Base-by-base conservation (phyloP, 2,888 invertebrate species). In the Campoletis raptor region DNA sequence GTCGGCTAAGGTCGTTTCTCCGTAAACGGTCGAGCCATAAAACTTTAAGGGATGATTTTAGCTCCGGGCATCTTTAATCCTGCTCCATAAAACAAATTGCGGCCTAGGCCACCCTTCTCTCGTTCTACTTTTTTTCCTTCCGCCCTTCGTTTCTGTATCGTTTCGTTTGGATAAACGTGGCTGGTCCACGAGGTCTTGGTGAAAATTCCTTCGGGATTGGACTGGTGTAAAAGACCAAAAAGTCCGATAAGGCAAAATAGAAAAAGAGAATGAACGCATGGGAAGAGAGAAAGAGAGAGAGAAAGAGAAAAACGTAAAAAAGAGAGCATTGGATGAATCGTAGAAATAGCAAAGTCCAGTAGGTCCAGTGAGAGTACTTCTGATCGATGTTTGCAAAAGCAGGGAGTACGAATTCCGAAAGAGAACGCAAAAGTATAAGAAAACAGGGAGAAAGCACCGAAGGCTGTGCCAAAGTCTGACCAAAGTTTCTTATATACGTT, bases 401-500 rank as follows among this genome's bases (percentile, higher is more conserved):
- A 54, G 76, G 61, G 76, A 72, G 72, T 74, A 9, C n/a, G 18
- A 42, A 66, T 73, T 74, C 64, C 21, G 37, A 81, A 57, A 70
- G 82, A 79, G 83, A 66, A 70, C 78, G 66, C 64, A 66, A 15
- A 74, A 81, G 67, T 74, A 36, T 69, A 74, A 57, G 67, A 61
- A 70, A 67, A 81, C 70, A 79, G 83, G 36, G 83, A 76, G 57
- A 70, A 79, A 78, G 77, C 66, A 81, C 70, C 77, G 72, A 77
- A 70, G 79, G 57, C 82, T 74, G 81, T 86, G 83, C 84, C 87
- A 80, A 81, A 86, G 83, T 87, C 81, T 85, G 82, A 78, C 81
- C 84, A 79, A 88, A 86, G 74, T 87, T 90, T 88, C 90, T 90
- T 88, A 86, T 67, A 54, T 61, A 79, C 72, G 69, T 61, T 86